Evolutionary conservation across 2,888 invertebrate species (phyloP).

Genomic region (Heliconius aoede): DNA sequence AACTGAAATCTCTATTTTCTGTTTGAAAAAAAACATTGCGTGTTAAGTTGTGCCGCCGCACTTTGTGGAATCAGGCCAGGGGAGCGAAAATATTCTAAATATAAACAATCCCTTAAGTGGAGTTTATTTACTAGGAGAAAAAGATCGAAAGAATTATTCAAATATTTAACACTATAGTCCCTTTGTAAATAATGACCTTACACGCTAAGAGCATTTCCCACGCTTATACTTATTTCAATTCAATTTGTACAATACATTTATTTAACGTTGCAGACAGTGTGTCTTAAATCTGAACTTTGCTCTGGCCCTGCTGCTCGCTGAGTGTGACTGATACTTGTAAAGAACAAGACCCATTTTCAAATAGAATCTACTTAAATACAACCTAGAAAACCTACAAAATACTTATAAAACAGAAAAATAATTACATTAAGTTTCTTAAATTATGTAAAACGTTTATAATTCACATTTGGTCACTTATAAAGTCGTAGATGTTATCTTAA

Average conservation of each 20-base stretch:
- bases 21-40: background rate
- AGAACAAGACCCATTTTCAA: background rate
- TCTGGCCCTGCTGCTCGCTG: background rate
- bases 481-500: conserved; percentile 49
- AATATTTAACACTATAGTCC: background rate
- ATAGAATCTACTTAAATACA: background rate
- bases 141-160: background rate
- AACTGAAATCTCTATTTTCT: background rate
- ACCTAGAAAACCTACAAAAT: no score
- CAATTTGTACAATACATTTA: background rate
- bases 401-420: no score
- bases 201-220: background rate
- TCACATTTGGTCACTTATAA: conserved; percentile 25
- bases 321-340: background rate
- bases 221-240: background rate
- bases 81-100: background rate
- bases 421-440: no score
- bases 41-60: background rate
- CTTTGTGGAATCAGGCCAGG: background rate
- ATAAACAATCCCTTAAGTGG: background rate
- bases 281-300: background rate
- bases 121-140: background rate
- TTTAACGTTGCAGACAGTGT: background rate
- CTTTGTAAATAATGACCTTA: no score
- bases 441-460: background rate